A percentile compares a stretch with the other conserved stretches of the same genome.
Conservation (phyloP, 2,888 invertebrate genomes). For the Caenorhabditis sinica region DNA sequence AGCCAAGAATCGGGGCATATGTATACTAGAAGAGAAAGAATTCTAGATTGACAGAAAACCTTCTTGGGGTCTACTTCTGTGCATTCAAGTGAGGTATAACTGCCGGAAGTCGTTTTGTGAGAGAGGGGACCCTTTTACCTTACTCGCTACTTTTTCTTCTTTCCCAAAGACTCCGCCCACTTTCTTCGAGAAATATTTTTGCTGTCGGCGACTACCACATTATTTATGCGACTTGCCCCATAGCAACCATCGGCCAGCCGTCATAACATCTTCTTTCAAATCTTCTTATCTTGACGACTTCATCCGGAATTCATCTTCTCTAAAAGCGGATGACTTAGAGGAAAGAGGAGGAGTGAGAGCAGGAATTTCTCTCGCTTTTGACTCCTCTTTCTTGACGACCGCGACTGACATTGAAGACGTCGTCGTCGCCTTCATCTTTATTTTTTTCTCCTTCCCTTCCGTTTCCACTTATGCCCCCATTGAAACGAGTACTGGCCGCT, state of each 20-base stretch:
- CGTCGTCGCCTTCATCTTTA: too few relatives aligned
- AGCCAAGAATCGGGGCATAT: too few relatives aligned
- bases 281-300: too few relatives aligned
- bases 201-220: neutral
- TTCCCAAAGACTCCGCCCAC: neutral
- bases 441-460: too few relatives aligned
- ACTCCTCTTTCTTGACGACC: too few relatives aligned
- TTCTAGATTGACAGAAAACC: neutral
- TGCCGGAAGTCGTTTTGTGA: conserved; percentile 60
- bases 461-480: too few relatives aligned
- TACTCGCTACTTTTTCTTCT: conserved; percentile 44
- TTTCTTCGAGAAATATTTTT: conserved; percentile 12
- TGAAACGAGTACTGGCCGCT: neutral
- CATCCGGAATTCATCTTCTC: conserved; percentile 23
- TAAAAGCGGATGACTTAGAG: too few relatives aligned
- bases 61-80: neutral
- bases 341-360: too few relatives aligned
- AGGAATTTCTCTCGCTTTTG: too few relatives aligned
- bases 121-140: conserved; percentile 37
- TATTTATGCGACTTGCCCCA: conserved; percentile 15
- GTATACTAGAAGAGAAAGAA: neutral
- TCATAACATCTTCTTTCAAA: neutral
- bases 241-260: neutral
- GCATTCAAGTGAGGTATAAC: conserved; percentile 58
- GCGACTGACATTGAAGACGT: too few relatives aligned